These are phyloP conservation scores for Channallabes apus DNA, from an alignment of 2,797 vertebrate species.

Conservation along the genomic window DNA sequence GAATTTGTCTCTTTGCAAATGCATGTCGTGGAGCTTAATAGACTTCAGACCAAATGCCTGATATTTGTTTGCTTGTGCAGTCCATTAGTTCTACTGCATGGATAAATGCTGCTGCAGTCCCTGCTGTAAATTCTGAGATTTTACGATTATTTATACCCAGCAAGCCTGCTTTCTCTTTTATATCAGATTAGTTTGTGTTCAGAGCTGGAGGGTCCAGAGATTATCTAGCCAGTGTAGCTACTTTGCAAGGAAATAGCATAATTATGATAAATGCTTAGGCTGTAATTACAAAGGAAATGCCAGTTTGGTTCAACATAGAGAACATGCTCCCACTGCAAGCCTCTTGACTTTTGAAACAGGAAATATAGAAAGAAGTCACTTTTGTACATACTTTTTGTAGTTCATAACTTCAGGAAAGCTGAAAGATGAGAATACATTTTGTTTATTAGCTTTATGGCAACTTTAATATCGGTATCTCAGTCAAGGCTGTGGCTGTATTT, in stretches of 20 bases:
- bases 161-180: constrained; percentile 2
- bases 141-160: constrained; percentile 10
- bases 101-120: not conserved
- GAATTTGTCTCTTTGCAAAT: not conserved
- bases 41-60: not conserved
- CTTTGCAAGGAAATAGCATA: constrained; percentile 59
- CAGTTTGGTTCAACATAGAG: constrained; percentile 63
- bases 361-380: not conserved
- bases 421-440: not conserved
- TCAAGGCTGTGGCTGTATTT: not conserved
- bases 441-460: not conserved
- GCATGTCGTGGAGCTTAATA: not conserved
- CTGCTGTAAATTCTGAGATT: not conserved
- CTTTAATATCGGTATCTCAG: not conserved
- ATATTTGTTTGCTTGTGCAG: not conserved
- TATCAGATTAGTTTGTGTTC: constrained; percentile 15
- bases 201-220: not conserved
- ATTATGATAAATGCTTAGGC: constrained; percentile 65
- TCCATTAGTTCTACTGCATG: constrained; percentile 15
- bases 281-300: constrained; percentile 69
- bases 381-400: not conserved
- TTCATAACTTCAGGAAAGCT: not conserved
- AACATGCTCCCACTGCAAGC: not conserved
- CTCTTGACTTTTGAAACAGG: constrained; percentile 24
- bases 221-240: constrained; percentile 11